Base-by-base conservation (phyloP, 2,797 vertebrate genomes). In the Sebastes minor region DNA sequence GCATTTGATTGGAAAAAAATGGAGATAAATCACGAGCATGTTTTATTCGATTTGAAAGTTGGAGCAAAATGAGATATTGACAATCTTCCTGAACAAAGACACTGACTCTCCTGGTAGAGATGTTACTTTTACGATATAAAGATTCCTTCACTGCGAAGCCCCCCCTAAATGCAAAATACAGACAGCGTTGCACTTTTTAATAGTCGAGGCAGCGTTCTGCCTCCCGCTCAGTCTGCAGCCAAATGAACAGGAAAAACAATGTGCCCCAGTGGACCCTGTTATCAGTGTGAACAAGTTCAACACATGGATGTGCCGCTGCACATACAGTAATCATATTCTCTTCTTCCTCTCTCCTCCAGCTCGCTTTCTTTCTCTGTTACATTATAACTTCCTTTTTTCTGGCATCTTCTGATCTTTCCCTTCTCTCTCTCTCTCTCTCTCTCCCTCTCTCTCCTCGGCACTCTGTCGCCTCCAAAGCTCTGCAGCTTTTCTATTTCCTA, bases 261-360 rank as follows among this genome's bases (percentile, higher is more conserved):
- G 60, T 59, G 69, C 32, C 89, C 85, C 89, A 60, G 30, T 61
- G 89, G 90, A 91, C 80, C 88, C 81, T 80, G 87, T 92, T 91
- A 92, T 87, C 75, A 68, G 68, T 61, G 72, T 49, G 71, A 82
- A 77, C 78, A 83, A 78, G 84, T 87, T 84, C 78, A 76, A 72
- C 86, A 82, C 91, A 90, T 81, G 76, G 78, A 80, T 88, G 86
- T 89, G 76, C 61, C 78, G 67, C 81, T 64, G 71, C 83, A 81
- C 84, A 82, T 81, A 60, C 10, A 1, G 63, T 83, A 66, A 76
- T 88, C 82, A 82, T 65, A 85, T 84, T 80, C 79, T 71, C 72
- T 66, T 12, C 18, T 68, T 61, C 76, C 60, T 0, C 56, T 66
- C 20, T 55, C n/a, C 59, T 63, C 57, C 60, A 68, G 13, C 56